Evolutionary conservation across 2,888 invertebrate species (phyloP).

Genomic region (Zhengitettix transpicula): DNA sequence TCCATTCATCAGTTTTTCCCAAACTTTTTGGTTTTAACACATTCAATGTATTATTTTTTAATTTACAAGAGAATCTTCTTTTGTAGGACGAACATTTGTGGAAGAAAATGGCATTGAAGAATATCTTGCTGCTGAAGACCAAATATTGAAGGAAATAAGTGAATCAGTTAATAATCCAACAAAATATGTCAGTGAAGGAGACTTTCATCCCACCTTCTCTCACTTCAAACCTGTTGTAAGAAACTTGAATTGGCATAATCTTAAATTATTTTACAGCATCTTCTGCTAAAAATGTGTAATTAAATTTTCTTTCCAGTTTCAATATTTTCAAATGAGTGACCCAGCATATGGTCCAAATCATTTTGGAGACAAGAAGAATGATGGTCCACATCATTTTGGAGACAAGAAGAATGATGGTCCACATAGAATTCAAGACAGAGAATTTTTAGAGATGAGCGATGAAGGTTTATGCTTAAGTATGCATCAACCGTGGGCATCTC

Average conservation of each 20-base stretch:
- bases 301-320: no score
- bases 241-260: no score
- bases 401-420: constrained; percentile 13
- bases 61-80: not conserved
- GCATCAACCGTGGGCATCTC: constrained; percentile 92
- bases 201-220: constrained; percentile 11
- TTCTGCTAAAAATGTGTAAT: no score
- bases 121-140: constrained; percentile 25
- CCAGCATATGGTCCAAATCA: no score
- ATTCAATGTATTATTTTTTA: no score
- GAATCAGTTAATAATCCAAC: constrained; percentile 19
- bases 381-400: constrained; percentile 15
- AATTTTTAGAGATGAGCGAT: constrained; percentile 67
- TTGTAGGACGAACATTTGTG: constrained; percentile 28
- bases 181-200: constrained; percentile 12
- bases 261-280: no score
- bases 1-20: no score
- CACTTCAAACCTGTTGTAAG: no score
- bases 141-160: constrained; percentile 25
- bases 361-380: not conserved
- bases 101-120: constrained; percentile 28
- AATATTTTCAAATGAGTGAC: no score
- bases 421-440: constrained; percentile 51
- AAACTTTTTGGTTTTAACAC: no score
- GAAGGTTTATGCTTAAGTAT: constrained; percentile 78